Evolutionary conservation across 2,797 vertebrate species (phyloP), one percentile per base, ranked within the genome.

Genomic region (Acridotheres tristis): DNA sequence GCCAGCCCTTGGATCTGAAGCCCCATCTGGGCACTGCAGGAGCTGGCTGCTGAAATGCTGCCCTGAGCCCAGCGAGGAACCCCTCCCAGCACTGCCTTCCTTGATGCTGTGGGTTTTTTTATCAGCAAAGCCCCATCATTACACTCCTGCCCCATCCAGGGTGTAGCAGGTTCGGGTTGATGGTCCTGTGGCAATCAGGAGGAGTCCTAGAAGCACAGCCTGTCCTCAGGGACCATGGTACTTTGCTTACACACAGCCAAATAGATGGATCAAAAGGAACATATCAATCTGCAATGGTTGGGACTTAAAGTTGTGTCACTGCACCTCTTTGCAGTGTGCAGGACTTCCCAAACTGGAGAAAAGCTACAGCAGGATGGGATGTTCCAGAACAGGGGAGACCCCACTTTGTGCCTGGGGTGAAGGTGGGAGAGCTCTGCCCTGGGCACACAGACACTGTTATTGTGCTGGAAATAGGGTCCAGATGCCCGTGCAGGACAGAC

Each of bases 161-260:
- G 16, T 51, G 62, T 20, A 47, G 58, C 73, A 80, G 74, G 15
- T 88, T 81, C 36, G 74, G 66, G 84, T 20, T 72, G 91, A 66
- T 23, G 53, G 34, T 50, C 58, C 91, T 27, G 2, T 40, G 59
- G 63, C 63, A 61, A 83, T 89, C 83, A 75, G 83, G 75, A 95
- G 88, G 77, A 78, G 68, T 50, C 29, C 53, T 65, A 62, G 18
- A 4, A 90, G 77, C 40, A 40, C 48, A 23, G 13, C 22, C 4
- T 29, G 10, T 36, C 63, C 72, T 5, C 1, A 3, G 9, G 27
- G 79, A 73, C 8, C 0, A 0, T 0, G 2, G 5, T 25, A 27
- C 42, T 42, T 34, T 42, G 47, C 18, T 57, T 30, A 2, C 32
- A 65, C 1, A 0, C 27, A 48, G 50, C 18, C 47, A 26, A 22